Percentiles rank a stretch among this genome's conserved stretches.
These are phyloP conservation scores for Amia ocellicauda DNA, from an alignment of 2,113 vertebrate species.

Conservation along the genomic window DNA sequence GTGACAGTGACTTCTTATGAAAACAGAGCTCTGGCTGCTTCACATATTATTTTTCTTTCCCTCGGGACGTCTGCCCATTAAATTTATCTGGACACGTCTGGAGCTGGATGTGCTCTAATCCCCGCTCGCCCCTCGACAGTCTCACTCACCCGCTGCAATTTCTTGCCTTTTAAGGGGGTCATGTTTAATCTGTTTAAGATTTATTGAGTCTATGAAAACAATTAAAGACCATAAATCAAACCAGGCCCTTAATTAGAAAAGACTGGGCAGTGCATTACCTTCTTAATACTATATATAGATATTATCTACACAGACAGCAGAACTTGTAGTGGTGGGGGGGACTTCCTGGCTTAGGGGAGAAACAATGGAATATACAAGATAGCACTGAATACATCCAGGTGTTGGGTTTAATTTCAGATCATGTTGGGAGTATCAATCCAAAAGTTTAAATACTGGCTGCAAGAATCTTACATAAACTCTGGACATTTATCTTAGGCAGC, in stretches of 20 bases:
- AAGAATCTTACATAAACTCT: no score
- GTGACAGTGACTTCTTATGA: background rate
- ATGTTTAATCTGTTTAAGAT: conserved; percentile 26
- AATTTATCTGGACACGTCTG: conserved; percentile 3
- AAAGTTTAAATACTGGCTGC: no score
- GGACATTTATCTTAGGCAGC: no score
- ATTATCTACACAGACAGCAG: background rate
- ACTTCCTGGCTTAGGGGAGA: background rate
- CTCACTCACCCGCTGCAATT: background rate
- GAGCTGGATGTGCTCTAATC: background rate
- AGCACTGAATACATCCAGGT: no score
- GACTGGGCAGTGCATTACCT: background rate
- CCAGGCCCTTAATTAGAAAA: conserved; percentile 5
- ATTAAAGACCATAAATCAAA: conserved; percentile 17
- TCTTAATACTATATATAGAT: conserved; percentile 3
- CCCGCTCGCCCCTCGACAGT: background rate
- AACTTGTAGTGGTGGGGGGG: background rate
- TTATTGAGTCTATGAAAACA: conserved; percentile 23
- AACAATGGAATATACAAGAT: background rate
- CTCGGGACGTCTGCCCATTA: background rate
- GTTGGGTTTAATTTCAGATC: no score
- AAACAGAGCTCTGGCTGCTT: background rate
- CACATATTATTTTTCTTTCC: background rate
- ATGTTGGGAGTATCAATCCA: no score
- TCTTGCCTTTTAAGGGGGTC: conserved; percentile 11